A percentile compares a stretch with the other conserved stretches of the same genome.
Conservation (phyloP, 2,888 invertebrate species). For the Epistrophella euchroma region DNA sequence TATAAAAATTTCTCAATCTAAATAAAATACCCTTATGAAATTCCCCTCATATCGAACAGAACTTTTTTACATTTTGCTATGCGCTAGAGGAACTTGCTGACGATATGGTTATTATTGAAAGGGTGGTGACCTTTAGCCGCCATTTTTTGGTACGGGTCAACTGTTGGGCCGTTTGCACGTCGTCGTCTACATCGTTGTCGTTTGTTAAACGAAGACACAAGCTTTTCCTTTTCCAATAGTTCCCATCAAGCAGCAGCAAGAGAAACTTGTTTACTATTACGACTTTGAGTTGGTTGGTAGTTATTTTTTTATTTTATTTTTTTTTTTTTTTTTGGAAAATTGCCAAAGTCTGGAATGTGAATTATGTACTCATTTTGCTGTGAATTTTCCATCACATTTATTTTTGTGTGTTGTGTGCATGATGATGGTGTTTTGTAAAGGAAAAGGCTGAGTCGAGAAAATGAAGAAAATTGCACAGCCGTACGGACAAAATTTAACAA, state of each 20-base stretch:
- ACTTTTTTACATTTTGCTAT: constrained; percentile 17
- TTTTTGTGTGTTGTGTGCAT: constrained; percentile 58
- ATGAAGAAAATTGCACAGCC: constrained; percentile 46
- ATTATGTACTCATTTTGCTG: constrained; percentile 75
- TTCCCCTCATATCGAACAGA: neutral
- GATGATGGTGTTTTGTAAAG: constrained; percentile 10
- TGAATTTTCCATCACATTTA: constrained; percentile 75
- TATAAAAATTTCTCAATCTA: neutral
- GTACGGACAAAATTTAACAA: constrained; percentile 41
- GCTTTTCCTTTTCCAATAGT: constrained; percentile 13
- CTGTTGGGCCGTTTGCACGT: constrained; percentile 70
- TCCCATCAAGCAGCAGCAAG: neutral
- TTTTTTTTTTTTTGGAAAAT: constrained; percentile 46
- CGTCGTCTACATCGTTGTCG: constrained; percentile 35
- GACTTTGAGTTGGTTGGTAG: constrained; percentile 50
- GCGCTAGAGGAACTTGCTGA: constrained; percentile 56
- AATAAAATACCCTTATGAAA: neutral
- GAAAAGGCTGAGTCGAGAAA: constrained; percentile 29
- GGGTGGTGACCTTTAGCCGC: constrained; percentile 73
- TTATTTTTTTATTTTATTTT: neutral
- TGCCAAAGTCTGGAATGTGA: constrained; percentile 76
- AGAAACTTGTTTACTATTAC: constrained; percentile 70
- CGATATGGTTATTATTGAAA: constrained; percentile 73
- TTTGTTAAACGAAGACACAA: constrained; percentile 23
- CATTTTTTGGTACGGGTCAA: constrained; percentile 67